A percentile compares a stretch with the other conserved stretches of the same genome.
phyloP scores from a whole-genome alignment of 2,888 invertebrate species.

The Nudaria mundana region DNA sequence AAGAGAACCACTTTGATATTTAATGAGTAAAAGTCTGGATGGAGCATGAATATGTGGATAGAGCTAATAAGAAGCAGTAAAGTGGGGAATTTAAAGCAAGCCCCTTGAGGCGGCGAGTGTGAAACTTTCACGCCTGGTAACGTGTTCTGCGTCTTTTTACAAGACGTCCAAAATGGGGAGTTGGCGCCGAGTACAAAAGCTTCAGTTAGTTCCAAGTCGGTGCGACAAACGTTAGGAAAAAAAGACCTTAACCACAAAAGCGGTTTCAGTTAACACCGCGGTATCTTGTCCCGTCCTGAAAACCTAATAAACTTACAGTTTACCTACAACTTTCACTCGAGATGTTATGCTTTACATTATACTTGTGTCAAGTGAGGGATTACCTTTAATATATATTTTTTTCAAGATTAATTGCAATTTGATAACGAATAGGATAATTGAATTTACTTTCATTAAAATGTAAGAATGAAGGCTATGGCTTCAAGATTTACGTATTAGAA shows the following conservation, averaged over 20 bases:
- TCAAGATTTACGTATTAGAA: too few species aligned
- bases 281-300: background rate
- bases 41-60: slow-evolving; percentile 33
- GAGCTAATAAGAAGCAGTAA: slow-evolving; percentile 34
- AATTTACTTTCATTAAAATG: too few species aligned
- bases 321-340: too few species aligned
- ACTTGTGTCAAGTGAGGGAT: too few species aligned
- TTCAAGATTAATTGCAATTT: too few species aligned
- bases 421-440: too few species aligned
- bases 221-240: slow-evolving; percentile 35
- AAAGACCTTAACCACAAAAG: slow-evolving; percentile 36
- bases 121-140: slow-evolving; percentile 44
- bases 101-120: slow-evolving; percentile 42
- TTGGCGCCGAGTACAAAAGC: slow-evolving; percentile 49
- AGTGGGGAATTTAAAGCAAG: slow-evolving; percentile 34
- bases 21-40: slow-evolving; percentile 23
- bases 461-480: too few species aligned
- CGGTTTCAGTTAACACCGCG: slow-evolving; percentile 15
- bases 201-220: slow-evolving; percentile 45
- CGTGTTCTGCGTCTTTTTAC: slow-evolving; percentile 48
- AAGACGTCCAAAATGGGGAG: slow-evolving; percentile 43
- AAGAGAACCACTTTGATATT: slow-evolving; percentile 13
- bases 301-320: background rate
- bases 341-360: too few species aligned
- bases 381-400: too few species aligned